phyloP scores from a whole-genome alignment of 1,140 invertebrate genomes.

The Sitophilus oryzae region DNA sequence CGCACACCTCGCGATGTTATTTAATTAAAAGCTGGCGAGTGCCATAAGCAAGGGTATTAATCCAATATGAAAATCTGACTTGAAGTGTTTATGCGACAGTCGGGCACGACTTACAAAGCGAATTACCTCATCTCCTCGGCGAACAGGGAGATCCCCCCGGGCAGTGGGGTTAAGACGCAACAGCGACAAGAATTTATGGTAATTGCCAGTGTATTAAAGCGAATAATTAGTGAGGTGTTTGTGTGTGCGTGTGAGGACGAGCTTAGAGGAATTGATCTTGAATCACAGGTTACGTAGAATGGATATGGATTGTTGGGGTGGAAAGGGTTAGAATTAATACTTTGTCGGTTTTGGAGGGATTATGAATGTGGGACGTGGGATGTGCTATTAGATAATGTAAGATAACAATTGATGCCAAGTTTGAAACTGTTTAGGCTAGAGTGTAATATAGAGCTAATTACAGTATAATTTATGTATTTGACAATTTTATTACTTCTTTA shows the following conservation, averaged over 20 bases:
- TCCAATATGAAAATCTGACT: constrained; percentile 23
- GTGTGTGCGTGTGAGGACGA: neutral
- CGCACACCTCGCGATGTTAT: constrained; percentile 1
- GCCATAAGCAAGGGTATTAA: constrained; percentile 19
- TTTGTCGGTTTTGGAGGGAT: neutral
- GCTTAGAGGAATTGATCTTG: neutral
- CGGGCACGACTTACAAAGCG: constrained; percentile 20
- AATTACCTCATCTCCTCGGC: constrained; percentile 22
- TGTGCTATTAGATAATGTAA: too few species aligned
- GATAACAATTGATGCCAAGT: too few species aligned
- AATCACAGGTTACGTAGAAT: too few species aligned
- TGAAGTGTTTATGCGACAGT: constrained; percentile 23
- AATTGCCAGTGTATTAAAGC: constrained; percentile 16
- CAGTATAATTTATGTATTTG: too few species aligned
- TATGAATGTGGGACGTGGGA: too few species aligned
- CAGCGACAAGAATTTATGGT: constrained; percentile 20
- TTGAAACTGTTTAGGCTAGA: too few species aligned
- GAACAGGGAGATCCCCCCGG: constrained; percentile 13
- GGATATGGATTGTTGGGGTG: neutral
- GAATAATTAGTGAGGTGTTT: constrained; percentile 11
- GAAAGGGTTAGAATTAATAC: neutral
- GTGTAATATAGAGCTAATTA: too few species aligned
- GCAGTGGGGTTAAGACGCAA: constrained; percentile 16
- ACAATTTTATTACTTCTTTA: too few species aligned
- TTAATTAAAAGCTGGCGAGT: constrained; percentile 14